Conservation (phyloP, 2,888 invertebrate species). For the Caenorhabditis virilis region DNA sequence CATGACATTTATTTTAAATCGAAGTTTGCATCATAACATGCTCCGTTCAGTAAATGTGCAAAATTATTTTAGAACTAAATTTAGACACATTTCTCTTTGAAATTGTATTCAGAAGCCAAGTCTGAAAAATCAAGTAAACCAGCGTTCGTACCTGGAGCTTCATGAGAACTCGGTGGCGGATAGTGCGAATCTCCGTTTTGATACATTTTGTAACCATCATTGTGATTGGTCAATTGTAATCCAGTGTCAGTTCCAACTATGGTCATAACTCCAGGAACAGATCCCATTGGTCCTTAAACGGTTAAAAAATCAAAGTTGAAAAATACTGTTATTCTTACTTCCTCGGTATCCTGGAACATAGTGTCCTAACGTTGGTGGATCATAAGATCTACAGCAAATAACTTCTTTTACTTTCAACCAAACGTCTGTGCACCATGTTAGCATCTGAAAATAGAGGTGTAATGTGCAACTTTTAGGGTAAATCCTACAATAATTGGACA, state of each 20-base stretch:
- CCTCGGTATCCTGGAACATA: conserved; percentile 28
- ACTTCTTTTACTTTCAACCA: conserved; percentile 62
- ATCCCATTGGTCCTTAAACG: conserved; percentile 12
- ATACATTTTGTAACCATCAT: no score
- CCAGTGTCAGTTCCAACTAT: conserved; percentile 58
- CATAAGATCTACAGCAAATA: conserved; percentile 55
- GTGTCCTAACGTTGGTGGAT: conserved; percentile 49
- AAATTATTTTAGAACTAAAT: no score
- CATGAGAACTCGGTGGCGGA: no score
- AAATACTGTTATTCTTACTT: not conserved
- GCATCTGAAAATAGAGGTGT: conserved; percentile 42
- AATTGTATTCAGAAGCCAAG: no score
- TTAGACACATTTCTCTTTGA: no score
- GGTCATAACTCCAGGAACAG: conserved; percentile 55
- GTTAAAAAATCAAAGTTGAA: no score
- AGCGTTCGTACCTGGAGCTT: no score
- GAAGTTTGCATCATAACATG: no score
- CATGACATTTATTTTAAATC: no score
- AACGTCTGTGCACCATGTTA: conserved; percentile 59
- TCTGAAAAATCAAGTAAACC: no score
- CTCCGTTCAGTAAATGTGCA: no score
- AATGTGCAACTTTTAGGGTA: not conserved
- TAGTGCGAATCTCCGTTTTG: no score
- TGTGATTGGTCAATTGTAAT: conserved; percentile 37
- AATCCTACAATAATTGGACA: conserved; percentile 57